Evolutionary conservation across 1,140 invertebrate genomes (phyloP).

Genomic region (Macrocentrus cingulum): DNA sequence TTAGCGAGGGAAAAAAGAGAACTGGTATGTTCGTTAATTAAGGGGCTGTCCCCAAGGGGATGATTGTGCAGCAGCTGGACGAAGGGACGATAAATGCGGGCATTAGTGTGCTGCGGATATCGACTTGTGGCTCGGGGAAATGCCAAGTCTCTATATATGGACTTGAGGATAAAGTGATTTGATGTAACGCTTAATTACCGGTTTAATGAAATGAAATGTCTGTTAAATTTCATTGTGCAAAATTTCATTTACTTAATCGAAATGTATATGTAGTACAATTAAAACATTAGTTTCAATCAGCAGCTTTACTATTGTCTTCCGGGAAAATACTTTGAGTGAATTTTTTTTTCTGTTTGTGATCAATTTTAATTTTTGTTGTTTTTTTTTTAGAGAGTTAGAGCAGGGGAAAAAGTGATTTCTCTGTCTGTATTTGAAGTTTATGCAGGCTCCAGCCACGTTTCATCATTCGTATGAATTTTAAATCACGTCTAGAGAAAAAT

Average conservation of each 20-base stretch:
- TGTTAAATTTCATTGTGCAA: too few species aligned
- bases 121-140: conserved; percentile 2
- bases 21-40: conserved; percentile 5
- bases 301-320: too few species aligned
- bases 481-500: conserved; percentile 11
- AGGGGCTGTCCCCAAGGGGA: neutral
- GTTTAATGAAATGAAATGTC: neutral
- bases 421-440: too few species aligned
- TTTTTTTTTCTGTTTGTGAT: neutral
- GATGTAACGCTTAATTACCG: neutral
- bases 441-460: too few species aligned
- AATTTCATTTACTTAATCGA: too few species aligned
- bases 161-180: neutral
- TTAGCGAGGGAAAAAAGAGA: too few species aligned
- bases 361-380: neutral
- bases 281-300: too few species aligned
- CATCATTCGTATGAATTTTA: conserved; percentile 12
- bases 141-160: neutral
- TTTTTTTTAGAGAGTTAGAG: too few species aligned
- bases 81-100: conserved; percentile 13
- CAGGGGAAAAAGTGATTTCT: too few species aligned
- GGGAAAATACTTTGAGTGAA: too few species aligned
- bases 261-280: too few species aligned
- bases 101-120: conserved; percentile 10
- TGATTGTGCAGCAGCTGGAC: conserved; percentile 3